Conservation (phyloP, 2,888 invertebrate species). For the Catocala fraxini region DNA sequence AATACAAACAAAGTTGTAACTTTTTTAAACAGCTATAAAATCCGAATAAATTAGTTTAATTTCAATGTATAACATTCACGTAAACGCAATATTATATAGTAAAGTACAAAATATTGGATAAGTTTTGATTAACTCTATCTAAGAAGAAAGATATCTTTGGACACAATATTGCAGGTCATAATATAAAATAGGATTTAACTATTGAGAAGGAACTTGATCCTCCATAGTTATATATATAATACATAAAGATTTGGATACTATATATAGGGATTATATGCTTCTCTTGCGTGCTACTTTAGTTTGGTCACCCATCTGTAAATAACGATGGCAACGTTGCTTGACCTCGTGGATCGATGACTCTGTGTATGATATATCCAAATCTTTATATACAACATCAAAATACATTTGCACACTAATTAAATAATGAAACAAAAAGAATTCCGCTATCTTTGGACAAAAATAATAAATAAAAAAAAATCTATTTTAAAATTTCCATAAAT, state of each 20-base stretch:
- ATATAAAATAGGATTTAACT: slow-evolving; percentile 39
- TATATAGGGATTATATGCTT: background rate
- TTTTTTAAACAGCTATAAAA: no score
- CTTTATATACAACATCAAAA: slow-evolving; percentile 3
- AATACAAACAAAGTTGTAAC: no score
- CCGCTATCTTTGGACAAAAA: slow-evolving; percentile 40
- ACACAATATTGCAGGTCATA: slow-evolving; percentile 58
- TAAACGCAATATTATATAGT: no score
- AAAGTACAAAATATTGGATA: slow-evolving; percentile 28
- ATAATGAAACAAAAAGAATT: slow-evolving; percentile 17
- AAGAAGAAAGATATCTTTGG: slow-evolving; percentile 64
- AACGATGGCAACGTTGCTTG: no score
- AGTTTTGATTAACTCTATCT: slow-evolving; percentile 27
- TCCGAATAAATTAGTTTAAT: no score
- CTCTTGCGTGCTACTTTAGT: no score
- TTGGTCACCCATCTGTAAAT: no score
- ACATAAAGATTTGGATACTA: slow-evolving; percentile 6
- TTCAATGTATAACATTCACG: no score
- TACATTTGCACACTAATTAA: slow-evolving; percentile 5
- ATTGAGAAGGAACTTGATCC: slow-evolving; percentile 1
- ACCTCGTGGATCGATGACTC: no score
- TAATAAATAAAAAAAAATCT: slow-evolving; percentile 33
- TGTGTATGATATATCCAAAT: slow-evolving; percentile 5
- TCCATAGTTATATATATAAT: background rate
- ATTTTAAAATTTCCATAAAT: slow-evolving; percentile 16